A percentile compares a stretch with the other conserved stretches of the same genome.
phyloP scores from a whole-genome alignment of 1,140 invertebrate species.

The Bactericera cockerelli region DNA sequence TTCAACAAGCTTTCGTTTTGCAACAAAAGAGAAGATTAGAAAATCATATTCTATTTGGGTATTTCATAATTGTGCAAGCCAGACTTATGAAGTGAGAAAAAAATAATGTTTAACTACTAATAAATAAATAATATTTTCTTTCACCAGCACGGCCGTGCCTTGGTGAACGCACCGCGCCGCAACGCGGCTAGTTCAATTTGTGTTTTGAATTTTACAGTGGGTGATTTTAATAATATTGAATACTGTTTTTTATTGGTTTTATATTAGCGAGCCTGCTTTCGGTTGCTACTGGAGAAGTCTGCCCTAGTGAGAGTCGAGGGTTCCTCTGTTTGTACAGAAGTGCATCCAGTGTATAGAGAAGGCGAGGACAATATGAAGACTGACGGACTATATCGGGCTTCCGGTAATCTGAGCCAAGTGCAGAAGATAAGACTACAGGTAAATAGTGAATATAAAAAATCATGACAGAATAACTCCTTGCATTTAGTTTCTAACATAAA shows the following conservation, averaged over 20 bases:
- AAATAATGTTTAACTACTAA: no score
- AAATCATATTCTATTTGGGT: no score
- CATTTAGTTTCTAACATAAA: no score
- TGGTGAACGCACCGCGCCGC: no score
- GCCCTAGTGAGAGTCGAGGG: constrained; percentile 41
- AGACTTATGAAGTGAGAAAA: no score
- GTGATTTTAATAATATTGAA: constrained; percentile 10
- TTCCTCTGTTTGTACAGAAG: constrained; percentile 62
- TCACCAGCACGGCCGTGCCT: no score
- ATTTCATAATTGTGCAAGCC: no score
- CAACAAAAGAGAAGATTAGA: no score
- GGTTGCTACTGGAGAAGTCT: constrained; percentile 59
- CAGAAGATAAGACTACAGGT: constrained; percentile 60
- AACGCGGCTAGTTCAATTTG: neutral
- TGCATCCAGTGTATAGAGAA: constrained; percentile 64
- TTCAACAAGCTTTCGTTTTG: no score
- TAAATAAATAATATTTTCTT: neutral
- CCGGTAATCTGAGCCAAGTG: constrained; percentile 70
- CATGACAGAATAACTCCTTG: no score
- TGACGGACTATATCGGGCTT: constrained; percentile 70
- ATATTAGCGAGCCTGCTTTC: constrained; percentile 62
- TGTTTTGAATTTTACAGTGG: no score
- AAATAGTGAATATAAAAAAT: no score
- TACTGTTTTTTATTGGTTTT: constrained; percentile 14
- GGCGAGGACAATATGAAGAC: constrained; percentile 55